Evolutionary conservation across 2,113 vertebrate genomes (phyloP), one percentile per base, ranked within the genome.

Genomic region (Ailurus styani): DNA sequence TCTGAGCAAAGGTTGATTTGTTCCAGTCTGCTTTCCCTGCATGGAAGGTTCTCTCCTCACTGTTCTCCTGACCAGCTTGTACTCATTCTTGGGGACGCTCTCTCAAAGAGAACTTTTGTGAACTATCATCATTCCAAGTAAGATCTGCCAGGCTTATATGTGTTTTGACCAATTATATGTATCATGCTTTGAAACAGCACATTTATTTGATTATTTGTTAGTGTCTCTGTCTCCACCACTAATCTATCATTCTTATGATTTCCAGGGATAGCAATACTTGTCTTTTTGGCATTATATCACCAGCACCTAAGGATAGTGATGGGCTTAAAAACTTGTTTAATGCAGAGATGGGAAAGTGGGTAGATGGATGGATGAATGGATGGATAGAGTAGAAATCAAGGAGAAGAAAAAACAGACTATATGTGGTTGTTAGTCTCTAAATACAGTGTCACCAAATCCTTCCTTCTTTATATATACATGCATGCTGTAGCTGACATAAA

Each of bases 281-380:
- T 52, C 31, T n/a, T 90, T 93, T 47, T n/a, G 50, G 2, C 17
- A 34, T 52, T 79, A 8, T 29, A 47, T 75, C 42, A 70, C 54
- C 31, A 75, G 15, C 25, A 62, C 17, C 6, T 6, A 8, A 68
- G 31, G 52, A 29, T 12, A 73, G 7, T 34, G 1, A 78, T 47
- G 31, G 27, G 2, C 23, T 86, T 55, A 54, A 68, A 7, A 50
- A 14, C 15, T 27, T 70, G 7, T 55, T 75, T 66, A 82, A n/a
- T 34, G 27, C n/a, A 34, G 5, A 4, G 15, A 21, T 34, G 45
- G 17, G 1, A 34, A 7, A 6, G 31, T 15, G 4, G 4, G 5
- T 57, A 4, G 4, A 50, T 23, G 47, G 17, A 27, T 68, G 25
- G 20, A n/a, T 42, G 11, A 8, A 8, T 62, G 15, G 29, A 15